phyloP scores from a whole-genome alignment of 2,888 invertebrate genomes.

The Stenotaenia linearis region DNA sequence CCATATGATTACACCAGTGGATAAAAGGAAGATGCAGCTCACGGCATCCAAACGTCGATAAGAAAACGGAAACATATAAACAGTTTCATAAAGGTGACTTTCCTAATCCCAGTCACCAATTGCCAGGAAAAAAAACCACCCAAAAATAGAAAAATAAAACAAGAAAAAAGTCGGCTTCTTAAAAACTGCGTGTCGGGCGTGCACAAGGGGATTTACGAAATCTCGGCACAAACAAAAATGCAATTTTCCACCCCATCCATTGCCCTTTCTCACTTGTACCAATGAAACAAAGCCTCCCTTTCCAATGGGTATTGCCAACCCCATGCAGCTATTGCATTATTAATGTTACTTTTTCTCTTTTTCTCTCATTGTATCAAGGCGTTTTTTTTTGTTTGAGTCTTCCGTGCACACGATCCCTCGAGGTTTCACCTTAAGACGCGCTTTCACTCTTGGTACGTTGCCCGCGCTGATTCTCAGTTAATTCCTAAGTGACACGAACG shows the following conservation, averaged over 20 bases:
- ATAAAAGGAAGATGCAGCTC: background rate
- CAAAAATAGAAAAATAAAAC: background rate
- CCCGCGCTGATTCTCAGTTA: constrained; percentile 7
- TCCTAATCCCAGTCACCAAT: constrained; percentile 27
- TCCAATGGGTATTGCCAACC: constrained; percentile 24
- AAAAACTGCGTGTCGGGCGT: background rate
- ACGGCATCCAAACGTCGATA: background rate
- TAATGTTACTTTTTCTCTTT: constrained; percentile 2
- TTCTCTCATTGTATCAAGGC: background rate
- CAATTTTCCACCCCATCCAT: constrained; percentile 30
- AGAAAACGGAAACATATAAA: constrained; percentile 9
- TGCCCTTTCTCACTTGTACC: constrained; percentile 24
- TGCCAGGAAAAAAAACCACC: background rate
- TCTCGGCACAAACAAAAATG: constrained; percentile 31
- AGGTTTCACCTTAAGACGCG: constrained; percentile 22
- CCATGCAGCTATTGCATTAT: constrained; percentile 17
- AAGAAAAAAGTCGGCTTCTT: background rate
- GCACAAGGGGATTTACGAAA: constrained; percentile 30
- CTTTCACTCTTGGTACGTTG: constrained; percentile 11
- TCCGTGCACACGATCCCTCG: constrained; percentile 6
- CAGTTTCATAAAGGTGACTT: constrained; percentile 1
- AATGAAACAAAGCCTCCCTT: constrained; percentile 12
- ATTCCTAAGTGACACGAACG: constrained; percentile 21
- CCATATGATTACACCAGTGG: background rate
- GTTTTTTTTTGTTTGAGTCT: background rate